Conservation (phyloP, 2,797 vertebrate genomes). For the Alauda arvensis region DNA sequence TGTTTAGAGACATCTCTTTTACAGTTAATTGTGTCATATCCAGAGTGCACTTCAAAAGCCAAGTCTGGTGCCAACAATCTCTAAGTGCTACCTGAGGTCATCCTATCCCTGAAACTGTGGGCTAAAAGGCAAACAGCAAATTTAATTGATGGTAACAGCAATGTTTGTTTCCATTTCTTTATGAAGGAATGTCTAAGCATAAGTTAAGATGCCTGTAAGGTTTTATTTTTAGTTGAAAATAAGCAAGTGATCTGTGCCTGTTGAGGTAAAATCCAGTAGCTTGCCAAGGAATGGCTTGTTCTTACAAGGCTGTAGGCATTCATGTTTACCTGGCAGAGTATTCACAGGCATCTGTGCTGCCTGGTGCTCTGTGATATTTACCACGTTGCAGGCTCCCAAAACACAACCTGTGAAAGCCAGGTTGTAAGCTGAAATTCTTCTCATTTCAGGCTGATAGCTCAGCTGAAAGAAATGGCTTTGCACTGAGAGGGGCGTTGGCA, state of each 20-base stretch:
- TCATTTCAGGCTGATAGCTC: background rate
- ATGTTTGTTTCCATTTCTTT: background rate
- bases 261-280: background rate
- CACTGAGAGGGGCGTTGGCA: background rate
- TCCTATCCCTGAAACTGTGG: background rate
- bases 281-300: background rate
- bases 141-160: background rate
- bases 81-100: background rate
- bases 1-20: background rate
- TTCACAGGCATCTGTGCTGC: background rate
- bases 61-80: background rate
- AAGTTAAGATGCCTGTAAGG: background rate
- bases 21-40: background rate
- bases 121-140: background rate
- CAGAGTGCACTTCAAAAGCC: background rate
- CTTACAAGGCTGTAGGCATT: background rate
- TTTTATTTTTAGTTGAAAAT: constrained; percentile 9
- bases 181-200: background rate
- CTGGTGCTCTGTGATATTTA: background rate
- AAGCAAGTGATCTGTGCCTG: background rate
- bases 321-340: background rate
- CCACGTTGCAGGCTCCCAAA: background rate
- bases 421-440: background rate
- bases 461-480: background rate
- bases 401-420: background rate